A percentile compares a stretch with the other conserved stretches of the same genome.
Conservation (phyloP, 2,888 invertebrate genomes). For the Noctua pronuba region DNA sequence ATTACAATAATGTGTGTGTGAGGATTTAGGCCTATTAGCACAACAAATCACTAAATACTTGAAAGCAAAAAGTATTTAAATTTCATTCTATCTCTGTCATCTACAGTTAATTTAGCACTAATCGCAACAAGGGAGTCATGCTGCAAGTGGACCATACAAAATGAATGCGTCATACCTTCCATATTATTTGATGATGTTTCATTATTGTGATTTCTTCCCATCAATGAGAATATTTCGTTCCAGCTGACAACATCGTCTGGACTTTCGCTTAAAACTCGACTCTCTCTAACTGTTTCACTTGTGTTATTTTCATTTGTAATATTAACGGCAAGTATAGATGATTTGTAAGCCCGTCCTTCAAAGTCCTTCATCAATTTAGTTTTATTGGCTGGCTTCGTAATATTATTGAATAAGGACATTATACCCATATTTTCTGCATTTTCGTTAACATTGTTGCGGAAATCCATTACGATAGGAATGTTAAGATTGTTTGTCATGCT, state of each 20-base stretch:
- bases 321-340: constrained; percentile 86
- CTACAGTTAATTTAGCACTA: neutral
- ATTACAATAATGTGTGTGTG: neutral
- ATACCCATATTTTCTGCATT: constrained; percentile 91
- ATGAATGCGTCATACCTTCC: constrained; percentile 70
- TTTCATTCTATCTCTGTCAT: neutral
- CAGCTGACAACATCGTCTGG: constrained; percentile 79
- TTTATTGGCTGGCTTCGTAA: constrained; percentile 84
- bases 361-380: constrained; percentile 86
- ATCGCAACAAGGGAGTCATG: neutral
- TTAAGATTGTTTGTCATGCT: constrained; percentile 71
- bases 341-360: constrained; percentile 87
- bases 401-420: constrained; percentile 91
- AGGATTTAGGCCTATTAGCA: neutral
- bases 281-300: constrained; percentile 81
- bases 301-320: constrained; percentile 76
- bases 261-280: constrained; percentile 75
- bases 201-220: constrained; percentile 78
- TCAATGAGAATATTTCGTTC: constrained; percentile 85
- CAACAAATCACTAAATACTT: neutral
- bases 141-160: neutral
- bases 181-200: constrained; percentile 62
- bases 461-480: constrained; percentile 84
- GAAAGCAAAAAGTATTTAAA: neutral
- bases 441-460: constrained; percentile 86